Percentiles rank a stretch among this genome's conserved stretches.
Conservation (phyloP, 2,888 invertebrate species). For the Exephanes ischioxanthus region DNA sequence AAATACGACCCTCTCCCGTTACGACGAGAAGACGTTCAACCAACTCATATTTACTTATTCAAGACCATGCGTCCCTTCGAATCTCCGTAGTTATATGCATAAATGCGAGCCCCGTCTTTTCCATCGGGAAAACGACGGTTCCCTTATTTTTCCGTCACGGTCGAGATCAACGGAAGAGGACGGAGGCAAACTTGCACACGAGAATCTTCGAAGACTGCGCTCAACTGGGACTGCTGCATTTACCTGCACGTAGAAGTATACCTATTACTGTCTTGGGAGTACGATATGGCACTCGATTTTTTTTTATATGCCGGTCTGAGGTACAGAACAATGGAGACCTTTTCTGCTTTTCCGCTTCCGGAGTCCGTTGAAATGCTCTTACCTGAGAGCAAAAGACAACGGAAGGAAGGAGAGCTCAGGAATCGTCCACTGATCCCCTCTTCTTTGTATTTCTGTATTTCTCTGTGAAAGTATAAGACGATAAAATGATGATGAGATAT, state of each 20-base stretch:
- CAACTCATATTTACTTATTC: constrained; percentile 52
- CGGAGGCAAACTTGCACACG: background rate
- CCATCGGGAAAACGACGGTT: constrained; percentile 10
- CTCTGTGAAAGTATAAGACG: background rate
- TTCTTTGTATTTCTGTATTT: background rate
- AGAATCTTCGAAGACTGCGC: background rate
- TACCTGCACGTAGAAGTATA: background rate
- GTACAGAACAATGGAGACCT: background rate
- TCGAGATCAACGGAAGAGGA: background rate
- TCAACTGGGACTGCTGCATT: background rate
- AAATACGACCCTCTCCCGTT: constrained; percentile 4
- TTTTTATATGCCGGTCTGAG: background rate
- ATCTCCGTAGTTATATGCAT: constrained; percentile 9
- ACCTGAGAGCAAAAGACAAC: background rate
- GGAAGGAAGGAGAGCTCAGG: background rate
- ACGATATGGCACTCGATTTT: constrained; percentile 9
- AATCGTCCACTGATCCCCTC: background rate
- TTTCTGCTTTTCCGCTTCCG: background rate
- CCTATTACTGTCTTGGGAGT: background rate
- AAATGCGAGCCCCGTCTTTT: constrained; percentile 25
- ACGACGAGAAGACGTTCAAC: constrained; percentile 20
- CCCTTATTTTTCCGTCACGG: constrained; percentile 29
- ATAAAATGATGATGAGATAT: background rate
- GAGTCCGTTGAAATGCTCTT: constrained; percentile 11
- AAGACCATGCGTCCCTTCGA: constrained; percentile 29